Conservation (phyloP, 2,888 invertebrate species). For the Torymus auratus region DNA sequence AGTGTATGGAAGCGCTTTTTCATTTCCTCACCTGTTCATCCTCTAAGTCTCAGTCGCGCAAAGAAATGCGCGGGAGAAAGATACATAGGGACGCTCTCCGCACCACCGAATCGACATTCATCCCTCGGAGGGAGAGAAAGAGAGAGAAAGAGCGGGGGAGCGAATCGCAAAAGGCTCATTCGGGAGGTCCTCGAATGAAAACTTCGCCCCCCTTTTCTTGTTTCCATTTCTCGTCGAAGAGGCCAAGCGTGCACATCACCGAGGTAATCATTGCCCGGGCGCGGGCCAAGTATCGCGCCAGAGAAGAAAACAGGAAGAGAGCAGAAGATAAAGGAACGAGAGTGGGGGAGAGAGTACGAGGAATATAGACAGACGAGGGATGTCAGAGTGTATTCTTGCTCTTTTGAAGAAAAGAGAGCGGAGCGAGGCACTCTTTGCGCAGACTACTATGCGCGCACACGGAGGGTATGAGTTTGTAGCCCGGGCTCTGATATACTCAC, state of each 20-base stretch:
- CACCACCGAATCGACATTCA: no score
- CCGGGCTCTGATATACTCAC: conserved; percentile 23
- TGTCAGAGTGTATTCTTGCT: conserved; percentile 60
- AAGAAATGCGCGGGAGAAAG: neutral
- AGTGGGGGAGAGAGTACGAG: conserved; percentile 48
- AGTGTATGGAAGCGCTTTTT: conserved; percentile 33
- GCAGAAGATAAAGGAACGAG: conserved; percentile 6
- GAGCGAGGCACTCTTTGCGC: conserved; percentile 22
- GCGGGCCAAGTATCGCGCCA: conserved; percentile 32
- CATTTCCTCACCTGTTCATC: conserved; percentile 47
- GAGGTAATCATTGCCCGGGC: conserved; percentile 62
- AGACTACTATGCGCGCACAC: neutral
- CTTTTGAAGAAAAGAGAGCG: conserved; percentile 46
- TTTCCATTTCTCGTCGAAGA: conserved; percentile 61
- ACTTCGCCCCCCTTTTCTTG: conserved; percentile 50
- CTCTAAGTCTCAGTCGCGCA: neutral
- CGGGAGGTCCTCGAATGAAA: conserved; percentile 54
- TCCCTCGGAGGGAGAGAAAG: neutral
- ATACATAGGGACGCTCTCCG: no score
- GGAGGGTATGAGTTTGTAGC: neutral
- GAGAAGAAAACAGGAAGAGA: conserved; percentile 54
- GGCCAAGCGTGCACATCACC: conserved; percentile 48
- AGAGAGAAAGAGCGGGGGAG: neutral
- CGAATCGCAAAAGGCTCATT: conserved; percentile 45
- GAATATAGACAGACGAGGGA: conserved; percentile 22